These are phyloP conservation scores for Crenichthys baileyi DNA, from an alignment of 2,797 vertebrate species.

Conservation along the genomic window DNA sequence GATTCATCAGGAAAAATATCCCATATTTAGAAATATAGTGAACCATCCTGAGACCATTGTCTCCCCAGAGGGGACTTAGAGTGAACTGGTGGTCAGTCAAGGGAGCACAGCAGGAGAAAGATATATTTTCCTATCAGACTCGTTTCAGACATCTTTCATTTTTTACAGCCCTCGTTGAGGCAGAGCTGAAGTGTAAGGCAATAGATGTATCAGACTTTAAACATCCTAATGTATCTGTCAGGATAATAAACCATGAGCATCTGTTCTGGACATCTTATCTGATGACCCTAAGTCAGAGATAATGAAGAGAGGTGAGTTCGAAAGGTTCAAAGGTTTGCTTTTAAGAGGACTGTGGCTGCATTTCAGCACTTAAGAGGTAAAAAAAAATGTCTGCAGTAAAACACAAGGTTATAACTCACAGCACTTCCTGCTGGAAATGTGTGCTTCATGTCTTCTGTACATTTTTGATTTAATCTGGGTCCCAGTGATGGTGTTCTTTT, in stretches of 20 bases:
- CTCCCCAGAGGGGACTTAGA: constrained; percentile 16
- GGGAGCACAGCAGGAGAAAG: background rate
- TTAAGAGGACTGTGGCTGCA: constrained; percentile 20
- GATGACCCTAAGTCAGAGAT: constrained; percentile 29
- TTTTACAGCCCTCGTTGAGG: constrained; percentile 10
- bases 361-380: constrained; percentile 12
- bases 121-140: constrained; percentile 18
- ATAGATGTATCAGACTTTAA: constrained; percentile 34
- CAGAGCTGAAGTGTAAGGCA: constrained; percentile 12
- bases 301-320: constrained; percentile 32
- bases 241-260: constrained; percentile 31
- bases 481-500: constrained; percentile 10
- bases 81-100: constrained; percentile 28
- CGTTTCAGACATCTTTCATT: constrained; percentile 15
- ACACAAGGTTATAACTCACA: constrained; percentile 36
- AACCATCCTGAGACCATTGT: constrained; percentile 1
- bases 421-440: constrained; percentile 24
- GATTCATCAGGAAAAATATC: background rate
- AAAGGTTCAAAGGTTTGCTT: constrained; percentile 59
- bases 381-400: constrained; percentile 41
- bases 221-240: constrained; percentile 40
- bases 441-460: constrained; percentile 24
- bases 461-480: constrained; percentile 38
- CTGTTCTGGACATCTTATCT: constrained; percentile 40
- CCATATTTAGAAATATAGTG: background rate